Conservation (phyloP, 2,113 vertebrate species). For the Macquaria australasica region DNA sequence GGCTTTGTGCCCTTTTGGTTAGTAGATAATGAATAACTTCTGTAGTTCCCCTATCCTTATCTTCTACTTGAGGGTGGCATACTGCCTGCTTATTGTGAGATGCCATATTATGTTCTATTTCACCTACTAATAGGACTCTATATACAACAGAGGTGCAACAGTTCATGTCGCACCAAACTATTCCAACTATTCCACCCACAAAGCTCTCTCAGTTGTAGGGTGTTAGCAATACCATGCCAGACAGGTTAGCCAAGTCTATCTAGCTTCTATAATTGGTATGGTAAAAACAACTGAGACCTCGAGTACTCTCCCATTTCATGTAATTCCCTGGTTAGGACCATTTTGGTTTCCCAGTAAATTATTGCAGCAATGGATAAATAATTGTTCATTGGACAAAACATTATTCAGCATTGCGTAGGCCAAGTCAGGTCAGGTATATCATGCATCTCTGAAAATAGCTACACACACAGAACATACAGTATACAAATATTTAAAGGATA, state of each 20-base stretch:
- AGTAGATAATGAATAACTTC: slow-evolving; percentile 34
- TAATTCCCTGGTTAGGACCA: not conserved
- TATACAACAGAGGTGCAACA: not conserved
- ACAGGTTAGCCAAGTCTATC: not conserved
- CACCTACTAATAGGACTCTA: not conserved
- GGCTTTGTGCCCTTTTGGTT: slow-evolving; percentile 19
- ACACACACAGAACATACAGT: too few species aligned
- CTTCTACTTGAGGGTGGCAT: not conserved
- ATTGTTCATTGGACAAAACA: not conserved
- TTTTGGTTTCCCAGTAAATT: not conserved
- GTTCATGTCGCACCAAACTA: not conserved
- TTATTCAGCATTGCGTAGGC: not conserved
- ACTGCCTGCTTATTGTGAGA: not conserved
- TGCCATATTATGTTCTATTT: not conserved
- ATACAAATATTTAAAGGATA: too few species aligned
- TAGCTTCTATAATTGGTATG: not conserved
- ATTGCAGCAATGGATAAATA: not conserved
- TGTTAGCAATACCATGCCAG: not conserved
- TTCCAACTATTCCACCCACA: slow-evolving; percentile 3
- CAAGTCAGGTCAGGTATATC: not conserved
- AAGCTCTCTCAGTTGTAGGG: not conserved
- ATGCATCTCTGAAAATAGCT: not conserved
- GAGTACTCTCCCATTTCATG: not conserved
- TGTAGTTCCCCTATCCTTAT: slow-evolving; percentile 15
- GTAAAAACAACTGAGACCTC: not conserved